phyloP scores from a whole-genome alignment of 2,888 invertebrate genomes.

The Sphinx pinastri region DNA sequence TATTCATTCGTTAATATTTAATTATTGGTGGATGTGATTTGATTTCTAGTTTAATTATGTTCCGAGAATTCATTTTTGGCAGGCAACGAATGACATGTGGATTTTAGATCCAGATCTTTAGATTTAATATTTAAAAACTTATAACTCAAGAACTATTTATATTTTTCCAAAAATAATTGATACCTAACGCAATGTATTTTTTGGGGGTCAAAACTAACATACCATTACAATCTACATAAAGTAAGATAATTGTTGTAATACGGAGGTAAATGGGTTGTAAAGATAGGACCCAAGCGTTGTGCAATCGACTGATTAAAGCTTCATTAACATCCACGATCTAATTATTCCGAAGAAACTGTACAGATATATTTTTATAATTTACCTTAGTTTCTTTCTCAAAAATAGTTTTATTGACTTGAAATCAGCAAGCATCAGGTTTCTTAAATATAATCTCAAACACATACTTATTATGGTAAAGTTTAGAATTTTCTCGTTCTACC shows the following conservation, averaged over 20 bases:
- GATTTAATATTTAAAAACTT: no score
- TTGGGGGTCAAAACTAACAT: neutral
- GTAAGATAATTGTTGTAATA: neutral
- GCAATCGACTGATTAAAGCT: neutral
- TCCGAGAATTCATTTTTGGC: neutral
- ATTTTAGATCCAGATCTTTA: no score
- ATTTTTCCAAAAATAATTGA: no score
- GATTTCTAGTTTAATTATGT: neutral
- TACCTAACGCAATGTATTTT: neutral
- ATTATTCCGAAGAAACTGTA: no score
- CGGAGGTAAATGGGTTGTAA: neutral
- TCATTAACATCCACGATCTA: neutral
- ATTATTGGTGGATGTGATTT: neutral
- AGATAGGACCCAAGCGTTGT: neutral
- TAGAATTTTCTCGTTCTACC: no score
- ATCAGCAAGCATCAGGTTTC: no score
- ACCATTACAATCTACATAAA: neutral
- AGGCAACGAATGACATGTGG: neutral
- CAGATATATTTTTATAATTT: no score
- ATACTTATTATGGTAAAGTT: no score
- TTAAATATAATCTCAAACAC: no score
- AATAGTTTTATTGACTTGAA: no score
- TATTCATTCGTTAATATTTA: constrained; percentile 12
- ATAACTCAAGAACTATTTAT: no score
- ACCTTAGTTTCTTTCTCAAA: no score